A percentile compares a stretch with the other conserved stretches of the same genome.
Evolutionary conservation across 2,888 invertebrate species (phyloP).

Genomic region (Leptogaster cylindrica): DNA sequence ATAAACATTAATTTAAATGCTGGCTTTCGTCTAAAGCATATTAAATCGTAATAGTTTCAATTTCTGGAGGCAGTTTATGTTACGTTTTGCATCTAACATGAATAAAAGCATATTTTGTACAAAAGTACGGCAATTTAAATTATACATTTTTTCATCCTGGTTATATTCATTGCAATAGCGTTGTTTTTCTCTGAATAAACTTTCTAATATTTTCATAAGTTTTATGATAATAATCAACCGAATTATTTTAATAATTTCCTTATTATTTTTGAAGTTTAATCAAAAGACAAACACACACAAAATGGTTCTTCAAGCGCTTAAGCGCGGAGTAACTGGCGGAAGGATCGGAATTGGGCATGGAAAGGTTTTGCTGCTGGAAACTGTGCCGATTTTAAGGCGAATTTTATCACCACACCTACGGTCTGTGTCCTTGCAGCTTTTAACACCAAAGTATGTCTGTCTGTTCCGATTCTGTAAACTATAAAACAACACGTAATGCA

Average conservation of each 20-base stretch:
- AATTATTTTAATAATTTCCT: no score
- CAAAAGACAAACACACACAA: slow-evolving; percentile 63
- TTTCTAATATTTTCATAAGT: no score
- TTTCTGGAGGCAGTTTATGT: no score
- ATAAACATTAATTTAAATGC: slow-evolving; percentile 12
- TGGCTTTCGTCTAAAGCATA: no score
- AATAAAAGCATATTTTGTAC: no score
- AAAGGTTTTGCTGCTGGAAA: slow-evolving; percentile 69
- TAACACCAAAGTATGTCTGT: slow-evolving; percentile 57
- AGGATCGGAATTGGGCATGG: slow-evolving; percentile 58
- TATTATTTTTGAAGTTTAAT: slow-evolving; percentile 63
- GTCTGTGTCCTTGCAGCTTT: slow-evolving; percentile 66
- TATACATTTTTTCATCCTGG: no score
- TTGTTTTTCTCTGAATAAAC: no score
- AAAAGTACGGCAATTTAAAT: no score
- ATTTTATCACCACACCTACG: slow-evolving; percentile 77
- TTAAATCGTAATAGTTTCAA: no score
- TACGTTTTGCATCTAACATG: no score
- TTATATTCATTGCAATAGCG: no score
- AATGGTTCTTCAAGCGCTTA: slow-evolving; percentile 67
- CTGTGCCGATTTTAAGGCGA: slow-evolving; percentile 73
- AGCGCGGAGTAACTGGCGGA: slow-evolving; percentile 67
- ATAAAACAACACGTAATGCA: not conserved
- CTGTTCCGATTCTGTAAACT: not conserved
- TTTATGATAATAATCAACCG: no score